Conservation (phyloP, 2,113 vertebrate genomes). For the Gymnogyps californianus region DNA sequence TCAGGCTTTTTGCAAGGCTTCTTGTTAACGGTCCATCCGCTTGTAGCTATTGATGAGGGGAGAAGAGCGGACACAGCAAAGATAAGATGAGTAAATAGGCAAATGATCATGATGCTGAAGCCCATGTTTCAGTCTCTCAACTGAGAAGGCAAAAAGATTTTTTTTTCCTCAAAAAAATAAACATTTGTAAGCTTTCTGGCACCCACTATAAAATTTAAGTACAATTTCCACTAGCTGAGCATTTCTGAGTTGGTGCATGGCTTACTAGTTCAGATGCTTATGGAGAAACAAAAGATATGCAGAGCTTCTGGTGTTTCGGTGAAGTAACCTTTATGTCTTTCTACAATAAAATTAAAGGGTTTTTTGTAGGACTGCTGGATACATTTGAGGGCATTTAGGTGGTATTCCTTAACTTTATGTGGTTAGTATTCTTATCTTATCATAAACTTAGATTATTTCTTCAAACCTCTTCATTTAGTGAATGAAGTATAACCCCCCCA, state of each 20-base stretch:
- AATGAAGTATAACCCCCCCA: neutral
- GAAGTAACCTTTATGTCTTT: neutral
- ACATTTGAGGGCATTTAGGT: neutral
- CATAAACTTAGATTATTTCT: neutral
- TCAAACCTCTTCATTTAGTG: constrained; percentile 20
- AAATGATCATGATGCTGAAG: neutral
- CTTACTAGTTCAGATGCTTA: neutral
- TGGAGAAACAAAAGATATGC: neutral
- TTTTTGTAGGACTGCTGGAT: neutral
- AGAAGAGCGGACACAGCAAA: neutral
- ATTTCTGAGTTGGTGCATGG: neutral
- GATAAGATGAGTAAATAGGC: neutral
- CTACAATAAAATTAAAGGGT: neutral
- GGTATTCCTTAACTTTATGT: neutral
- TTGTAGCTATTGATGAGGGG: neutral
- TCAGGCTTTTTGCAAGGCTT: neutral
- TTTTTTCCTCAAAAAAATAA: neutral
- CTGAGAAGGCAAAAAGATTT: too few species aligned
- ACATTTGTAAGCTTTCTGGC: neutral
- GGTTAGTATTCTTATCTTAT: neutral
- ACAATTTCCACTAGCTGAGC: neutral
- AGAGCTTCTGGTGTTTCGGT: neutral
- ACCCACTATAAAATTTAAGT: neutral
- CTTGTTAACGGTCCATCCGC: neutral
- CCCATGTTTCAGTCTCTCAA: neutral